A percentile compares a stretch with the other conserved stretches of the same genome.
Evolutionary conservation across 1,140 invertebrate genomes (phyloP).

Genomic region (Brachionus sp.): DNA sequence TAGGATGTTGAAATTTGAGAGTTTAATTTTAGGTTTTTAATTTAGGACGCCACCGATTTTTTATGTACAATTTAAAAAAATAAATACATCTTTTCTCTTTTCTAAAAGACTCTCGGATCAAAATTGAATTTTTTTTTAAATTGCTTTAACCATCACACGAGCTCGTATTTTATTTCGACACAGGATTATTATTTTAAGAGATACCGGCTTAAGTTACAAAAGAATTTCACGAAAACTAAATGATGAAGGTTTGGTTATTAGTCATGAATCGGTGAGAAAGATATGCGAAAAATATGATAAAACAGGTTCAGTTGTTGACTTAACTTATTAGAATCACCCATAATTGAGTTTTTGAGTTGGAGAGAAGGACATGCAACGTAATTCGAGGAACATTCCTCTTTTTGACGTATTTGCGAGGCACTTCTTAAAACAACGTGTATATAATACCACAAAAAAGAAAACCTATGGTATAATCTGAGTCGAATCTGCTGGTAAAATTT

Average conservation of each 20-base stretch:
- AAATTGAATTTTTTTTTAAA: too few relatives aligned
- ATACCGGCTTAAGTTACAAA: background rate
- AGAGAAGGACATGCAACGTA: background rate
- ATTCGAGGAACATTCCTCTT: background rate
- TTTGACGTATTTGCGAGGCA: background rate
- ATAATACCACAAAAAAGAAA: background rate
- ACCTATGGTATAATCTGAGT: background rate
- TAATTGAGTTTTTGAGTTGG: background rate
- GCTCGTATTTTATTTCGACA: slow-evolving; percentile 15
- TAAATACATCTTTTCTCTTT: background rate
- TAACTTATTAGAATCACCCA: background rate
- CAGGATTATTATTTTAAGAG: background rate
- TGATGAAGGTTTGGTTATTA: slow-evolving; percentile 2
- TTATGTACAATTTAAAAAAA: background rate
- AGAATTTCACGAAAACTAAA: background rate
- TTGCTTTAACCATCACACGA: background rate
- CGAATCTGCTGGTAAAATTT: slow-evolving; percentile 21
- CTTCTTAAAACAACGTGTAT: background rate
- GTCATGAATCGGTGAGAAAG: background rate
- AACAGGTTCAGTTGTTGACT: background rate
- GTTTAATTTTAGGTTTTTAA: too few relatives aligned
- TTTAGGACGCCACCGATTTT: too few relatives aligned
- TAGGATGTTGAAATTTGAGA: too few relatives aligned
- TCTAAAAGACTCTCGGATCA: background rate
- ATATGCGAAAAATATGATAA: background rate